Percentiles rank a stretch among this genome's conserved stretches.
Evolutionary conservation across 1,140 invertebrate genomes (phyloP).

Genomic region (Prorops nasuta): DNA sequence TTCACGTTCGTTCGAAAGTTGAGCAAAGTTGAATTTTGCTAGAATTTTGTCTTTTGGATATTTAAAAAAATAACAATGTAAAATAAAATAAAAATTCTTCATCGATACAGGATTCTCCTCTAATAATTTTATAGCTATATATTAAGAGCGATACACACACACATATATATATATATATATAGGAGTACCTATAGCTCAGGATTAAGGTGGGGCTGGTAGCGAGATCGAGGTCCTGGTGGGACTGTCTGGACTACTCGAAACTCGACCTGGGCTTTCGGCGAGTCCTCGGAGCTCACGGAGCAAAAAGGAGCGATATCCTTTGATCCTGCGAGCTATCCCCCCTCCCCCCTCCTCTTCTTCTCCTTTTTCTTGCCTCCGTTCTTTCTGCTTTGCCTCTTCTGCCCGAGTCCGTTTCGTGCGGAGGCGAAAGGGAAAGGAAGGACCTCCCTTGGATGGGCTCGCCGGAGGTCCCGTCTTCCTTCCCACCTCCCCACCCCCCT

Average conservation of each 20-base stretch:
- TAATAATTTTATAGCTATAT: too few relatives aligned
- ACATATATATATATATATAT: too few relatives aligned
- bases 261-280: conserved; percentile 27
- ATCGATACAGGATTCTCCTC: too few relatives aligned
- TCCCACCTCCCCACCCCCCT: conserved; percentile 17
- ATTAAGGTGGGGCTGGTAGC: too few relatives aligned
- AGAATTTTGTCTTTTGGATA: too few relatives aligned
- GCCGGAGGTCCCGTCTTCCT: conserved; percentile 39
- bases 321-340: conserved; percentile 39
- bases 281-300: conserved; percentile 20
- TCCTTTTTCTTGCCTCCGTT: conserved; percentile 12
- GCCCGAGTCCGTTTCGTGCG: conserved; percentile 8
- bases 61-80: too few relatives aligned
- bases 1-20: too few relatives aligned
- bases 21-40: too few relatives aligned
- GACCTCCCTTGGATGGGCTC: conserved; percentile 45
- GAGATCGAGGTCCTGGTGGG: neutral
- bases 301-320: conserved; percentile 37
- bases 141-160: too few relatives aligned
- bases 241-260: conserved; percentile 17
- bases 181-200: too few relatives aligned
- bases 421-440: conserved; percentile 25
- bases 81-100: too few relatives aligned
- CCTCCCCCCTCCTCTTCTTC: conserved; percentile 25
- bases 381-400: conserved; percentile 4